phyloP scores from a whole-genome alignment of 2,113 vertebrate species.

The Setophaga coronata region DNA sequence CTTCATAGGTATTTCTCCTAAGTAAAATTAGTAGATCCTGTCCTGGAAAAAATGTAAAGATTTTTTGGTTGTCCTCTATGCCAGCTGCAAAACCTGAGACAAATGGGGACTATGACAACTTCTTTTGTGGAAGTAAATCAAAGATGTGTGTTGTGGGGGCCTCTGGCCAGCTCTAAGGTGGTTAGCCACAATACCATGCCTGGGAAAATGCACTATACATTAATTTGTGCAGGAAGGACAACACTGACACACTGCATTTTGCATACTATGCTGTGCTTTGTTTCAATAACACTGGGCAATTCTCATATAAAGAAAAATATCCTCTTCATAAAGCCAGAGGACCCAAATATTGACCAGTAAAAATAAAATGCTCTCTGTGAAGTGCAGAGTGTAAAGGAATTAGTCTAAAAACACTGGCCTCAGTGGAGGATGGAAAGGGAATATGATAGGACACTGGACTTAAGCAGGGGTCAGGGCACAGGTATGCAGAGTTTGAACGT shows the following conservation, averaged over 20 bases:
- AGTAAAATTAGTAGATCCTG: background rate
- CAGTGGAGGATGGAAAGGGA: background rate
- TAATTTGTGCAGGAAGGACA: background rate
- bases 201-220: background rate
- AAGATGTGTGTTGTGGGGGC: background rate
- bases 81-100: background rate
- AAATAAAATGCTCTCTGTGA: background rate
- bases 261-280: background rate
- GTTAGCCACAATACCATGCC: background rate
- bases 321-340: background rate
- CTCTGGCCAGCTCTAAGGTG: background rate
- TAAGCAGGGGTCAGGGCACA: constrained; percentile 51
- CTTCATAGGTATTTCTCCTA: background rate
- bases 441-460: constrained; percentile 42
- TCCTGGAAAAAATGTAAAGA: background rate
- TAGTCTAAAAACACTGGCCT: background rate
- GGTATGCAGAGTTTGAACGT: constrained; percentile 46
- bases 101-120: background rate
- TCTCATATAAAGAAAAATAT: background rate
- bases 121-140: background rate
- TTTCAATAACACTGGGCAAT: background rate
- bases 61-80: background rate
- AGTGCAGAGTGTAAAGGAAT: background rate
- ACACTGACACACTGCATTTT: background rate
- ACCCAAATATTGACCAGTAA: background rate